Evolutionary conservation across 2,113 vertebrate genomes (phyloP), one percentile per base, ranked within the genome.

Genomic region (Oceanodroma tethys): DNA sequence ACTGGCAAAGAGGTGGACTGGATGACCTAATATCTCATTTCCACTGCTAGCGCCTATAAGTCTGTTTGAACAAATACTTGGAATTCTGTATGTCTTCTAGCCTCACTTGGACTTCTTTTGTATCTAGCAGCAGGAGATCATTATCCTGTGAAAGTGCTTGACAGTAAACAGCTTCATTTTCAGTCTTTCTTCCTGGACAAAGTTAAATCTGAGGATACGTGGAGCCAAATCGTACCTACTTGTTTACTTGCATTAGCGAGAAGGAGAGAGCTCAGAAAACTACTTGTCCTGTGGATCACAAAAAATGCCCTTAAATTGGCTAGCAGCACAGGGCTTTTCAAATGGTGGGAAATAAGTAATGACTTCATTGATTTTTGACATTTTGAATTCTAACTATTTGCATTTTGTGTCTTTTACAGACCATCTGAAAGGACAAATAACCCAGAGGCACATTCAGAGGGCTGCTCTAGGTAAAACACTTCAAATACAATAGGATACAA

Each of bases 371-470:
- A 34, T 59, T 67, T 81, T 45, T 82, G 10, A 66, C 8, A 43
- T 63, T 79, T 55, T 93, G 38, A 76, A 62, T 92, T 89, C 40
- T 80, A 60, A 85, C 42, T 20, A 16, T 66, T 83, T 60, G 4
- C 18, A 50, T 67, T 94, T 85, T 96, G 4, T 97, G 34, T 97
- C 60, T 96, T 60, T 95, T 58, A 72, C 98, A 99, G 99, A 98
- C 92, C 97, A 97, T 79, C 95, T 99, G 96, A 99, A 99, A 98
- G 98, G 97, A 83, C 97, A 98, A 40, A 94, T 99, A 90, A 98
- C 98, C 47, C 97, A 97, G 92, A 98, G 98, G 59, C 98, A 98
- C 45, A 97, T 98, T 97, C 99, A 99, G 97, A 98, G 96, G 47
- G 99, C 98, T n/a, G 99, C 98, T 89, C 95, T 98, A 80, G 98